phyloP scores from a whole-genome alignment of 2,797 vertebrate genomes.

The Mormyrus hasselquistii region DNA sequence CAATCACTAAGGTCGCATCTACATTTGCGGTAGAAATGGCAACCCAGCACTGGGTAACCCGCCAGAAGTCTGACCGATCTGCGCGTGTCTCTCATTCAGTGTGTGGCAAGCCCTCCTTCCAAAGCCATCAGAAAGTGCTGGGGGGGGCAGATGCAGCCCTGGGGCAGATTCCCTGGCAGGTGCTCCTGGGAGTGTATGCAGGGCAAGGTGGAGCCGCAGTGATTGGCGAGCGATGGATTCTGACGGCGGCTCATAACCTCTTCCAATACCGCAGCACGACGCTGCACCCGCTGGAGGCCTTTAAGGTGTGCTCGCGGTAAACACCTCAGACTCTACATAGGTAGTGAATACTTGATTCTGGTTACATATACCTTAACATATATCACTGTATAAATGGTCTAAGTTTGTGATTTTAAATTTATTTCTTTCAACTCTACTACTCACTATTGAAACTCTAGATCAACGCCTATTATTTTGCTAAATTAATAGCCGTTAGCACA shows the following conservation, averaged over 20 bases:
- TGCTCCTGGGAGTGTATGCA: neutral
- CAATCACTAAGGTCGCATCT: neutral
- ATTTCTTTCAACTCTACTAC: neutral
- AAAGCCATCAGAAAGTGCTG: slow-evolving; percentile 35
- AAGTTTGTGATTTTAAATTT: neutral
- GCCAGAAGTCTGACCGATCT: neutral
- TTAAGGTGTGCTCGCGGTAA: slow-evolving; percentile 28
- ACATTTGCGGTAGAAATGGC: neutral
- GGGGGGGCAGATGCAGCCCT: slow-evolving; percentile 37
- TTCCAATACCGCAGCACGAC: rapidly evolving
- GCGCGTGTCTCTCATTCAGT: slow-evolving; percentile 38
- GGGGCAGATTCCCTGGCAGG: slow-evolving; percentile 58
- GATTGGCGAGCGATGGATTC: slow-evolving; percentile 56
- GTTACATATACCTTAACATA: neutral
- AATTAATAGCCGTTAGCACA: neutral
- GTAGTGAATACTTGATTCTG: neutral
- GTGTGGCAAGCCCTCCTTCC: slow-evolving; percentile 49
- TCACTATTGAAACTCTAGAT: neutral
- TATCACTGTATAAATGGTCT: neutral
- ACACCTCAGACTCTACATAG: neutral
- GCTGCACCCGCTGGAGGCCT: neutral
- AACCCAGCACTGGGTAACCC: neutral
- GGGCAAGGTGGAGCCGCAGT: slow-evolving; percentile 45
- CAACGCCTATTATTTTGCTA: neutral
- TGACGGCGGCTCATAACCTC: slow-evolving; percentile 58